Evolutionary conservation across 2,797 vertebrate species (phyloP), one percentile per base, ranked within the genome.

Genomic region (Pampus argenteus): DNA sequence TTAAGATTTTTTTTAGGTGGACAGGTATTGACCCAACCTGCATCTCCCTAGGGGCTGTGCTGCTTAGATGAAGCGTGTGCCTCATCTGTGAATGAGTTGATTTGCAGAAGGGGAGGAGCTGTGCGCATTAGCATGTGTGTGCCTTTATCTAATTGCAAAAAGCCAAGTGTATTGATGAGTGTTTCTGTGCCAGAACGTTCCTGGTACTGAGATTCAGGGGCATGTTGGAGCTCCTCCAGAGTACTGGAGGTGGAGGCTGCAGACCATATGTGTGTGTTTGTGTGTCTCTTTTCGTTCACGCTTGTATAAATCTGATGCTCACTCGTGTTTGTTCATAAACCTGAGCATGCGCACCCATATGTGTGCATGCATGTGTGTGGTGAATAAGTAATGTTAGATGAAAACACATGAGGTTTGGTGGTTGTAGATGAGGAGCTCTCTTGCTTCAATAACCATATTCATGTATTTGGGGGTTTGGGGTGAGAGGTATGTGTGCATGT

Each of bases 81-180:
- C 69, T 83, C 71, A 75, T 86, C 71, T 83, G 68, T 79, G 75
- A 84, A 82, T 78, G 71, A 78, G 60, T 57, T 83, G 67, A 89
- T 86, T 83, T 86, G 59, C 36, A 78, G 58, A 77, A 58, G 50
- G 20, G 73, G 76, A 64, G 73, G 75, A 78, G 64, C 49, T 62
- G 55, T 65, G 38, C 48, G 58, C 65, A 29, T 66, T 51, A 38
- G 18, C 34, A 31, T 72, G 72, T 55, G 47, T 54, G 68, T 72
- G 49, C 31, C 48, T 67, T 76, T 54, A 38, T 76, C 64, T 83
- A 71, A 88, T 76, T 86, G 72, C 71, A 82, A 64, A 88, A 85
- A 64, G 67, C 48, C 60, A 65, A 44, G 59, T 36, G 58, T 70
- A 78, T 74, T 77, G 71, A 86, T 74, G 38, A 79, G 7, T 66